A percentile compares a stretch with the other conserved stretches of the same genome.
Evolutionary conservation across 2,797 vertebrate genomes (phyloP).

Genomic region (Hyperoplus immaculatus): DNA sequence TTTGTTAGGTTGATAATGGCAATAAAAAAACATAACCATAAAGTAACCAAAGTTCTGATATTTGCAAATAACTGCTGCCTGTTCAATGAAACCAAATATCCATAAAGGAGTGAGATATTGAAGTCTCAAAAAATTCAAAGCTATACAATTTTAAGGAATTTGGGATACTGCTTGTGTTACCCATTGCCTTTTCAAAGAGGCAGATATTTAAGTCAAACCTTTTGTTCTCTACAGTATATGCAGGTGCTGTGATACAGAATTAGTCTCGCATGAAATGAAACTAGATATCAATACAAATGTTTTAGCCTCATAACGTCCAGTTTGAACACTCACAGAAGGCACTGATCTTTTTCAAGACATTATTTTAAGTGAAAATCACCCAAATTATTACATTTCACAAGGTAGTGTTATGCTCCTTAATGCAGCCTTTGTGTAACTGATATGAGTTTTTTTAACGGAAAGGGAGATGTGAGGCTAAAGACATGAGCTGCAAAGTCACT

Average conservation of each 20-base stretch:
- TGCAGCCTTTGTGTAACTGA: slow-evolving; percentile 8
- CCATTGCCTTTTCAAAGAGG: background rate
- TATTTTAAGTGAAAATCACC: slow-evolving; percentile 21
- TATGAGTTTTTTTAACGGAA: slow-evolving; percentile 14
- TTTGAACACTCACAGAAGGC: background rate
- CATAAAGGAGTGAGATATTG: background rate
- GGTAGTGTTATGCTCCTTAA: background rate
- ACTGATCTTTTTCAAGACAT: slow-evolving; percentile 5
- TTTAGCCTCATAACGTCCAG: background rate
- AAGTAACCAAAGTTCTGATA: slow-evolving; percentile 1
- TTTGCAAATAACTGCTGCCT: background rate
- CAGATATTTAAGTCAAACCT: background rate
- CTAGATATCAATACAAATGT: background rate
- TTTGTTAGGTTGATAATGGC: slow-evolving; percentile 25
- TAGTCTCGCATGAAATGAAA: background rate
- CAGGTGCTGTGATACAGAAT: slow-evolving; percentile 4
- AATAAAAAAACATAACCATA: background rate
- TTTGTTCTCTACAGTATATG: background rate
- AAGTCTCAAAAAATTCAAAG: background rate
- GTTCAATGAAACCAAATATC: background rate
- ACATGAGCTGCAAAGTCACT: accelerated
- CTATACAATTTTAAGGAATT: background rate
- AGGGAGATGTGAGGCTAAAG: background rate
- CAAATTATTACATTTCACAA: slow-evolving; percentile 7
- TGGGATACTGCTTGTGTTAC: background rate